Percentiles rank a stretch among this genome's conserved stretches.
These are phyloP conservation scores for Chauna torquata DNA, from an alignment of 2,113 vertebrate species.

Conservation along the genomic window DNA sequence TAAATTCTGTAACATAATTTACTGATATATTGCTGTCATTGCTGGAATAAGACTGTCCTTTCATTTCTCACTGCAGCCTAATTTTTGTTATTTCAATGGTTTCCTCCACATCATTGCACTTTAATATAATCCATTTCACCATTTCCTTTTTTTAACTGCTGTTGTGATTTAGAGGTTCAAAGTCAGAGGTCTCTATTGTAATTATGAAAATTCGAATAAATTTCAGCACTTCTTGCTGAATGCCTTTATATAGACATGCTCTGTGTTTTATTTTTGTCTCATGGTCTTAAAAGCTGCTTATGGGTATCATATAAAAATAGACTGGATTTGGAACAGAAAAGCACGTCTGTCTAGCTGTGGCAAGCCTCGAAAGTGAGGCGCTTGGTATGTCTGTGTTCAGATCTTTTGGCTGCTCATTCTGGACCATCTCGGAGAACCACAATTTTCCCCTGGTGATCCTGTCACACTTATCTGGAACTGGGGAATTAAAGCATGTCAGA, in stretches of 20 bases:
- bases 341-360: neutral
- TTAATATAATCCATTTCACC: slow-evolving; percentile 67
- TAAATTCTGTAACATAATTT: slow-evolving; percentile 60
- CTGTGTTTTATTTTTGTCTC: neutral
- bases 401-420: neutral
- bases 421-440: neutral
- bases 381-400: neutral
- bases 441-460: neutral
- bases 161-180: slow-evolving; percentile 67
- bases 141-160: slow-evolving; percentile 63
- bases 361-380: neutral
- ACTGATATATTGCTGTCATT: neutral
- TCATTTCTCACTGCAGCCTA: neutral
- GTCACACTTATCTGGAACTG: neutral
- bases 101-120: slow-evolving; percentile 70
- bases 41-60: slow-evolving; percentile 16
- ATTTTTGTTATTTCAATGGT: neutral
- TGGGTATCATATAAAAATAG: neutral
- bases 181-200: slow-evolving; percentile 64
- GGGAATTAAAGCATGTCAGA: neutral
- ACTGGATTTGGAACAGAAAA: neutral
- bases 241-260: neutral
- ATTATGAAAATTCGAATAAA: slow-evolving; percentile 71
- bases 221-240: slow-evolving; percentile 47
- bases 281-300: neutral